Percentiles rank a stretch among this genome's conserved stretches.
These are phyloP conservation scores for Dromas ardeola DNA, from an alignment of 2,113 vertebrate genomes.

Conservation along the genomic window DNA sequence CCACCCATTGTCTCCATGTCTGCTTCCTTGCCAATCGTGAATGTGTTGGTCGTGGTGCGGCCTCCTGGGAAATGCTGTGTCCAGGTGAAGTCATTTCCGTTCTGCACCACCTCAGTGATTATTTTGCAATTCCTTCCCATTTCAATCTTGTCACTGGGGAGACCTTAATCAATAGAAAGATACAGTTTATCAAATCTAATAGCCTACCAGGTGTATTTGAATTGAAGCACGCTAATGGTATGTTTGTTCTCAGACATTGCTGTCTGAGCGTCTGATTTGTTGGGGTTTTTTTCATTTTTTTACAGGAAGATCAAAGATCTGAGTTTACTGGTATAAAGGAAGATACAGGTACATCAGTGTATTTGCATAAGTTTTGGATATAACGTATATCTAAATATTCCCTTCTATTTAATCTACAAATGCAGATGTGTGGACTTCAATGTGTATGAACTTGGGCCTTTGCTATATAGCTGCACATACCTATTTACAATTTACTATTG, in stretches of 20 bases:
- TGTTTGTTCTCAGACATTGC: not conserved
- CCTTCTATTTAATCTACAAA: not conserved
- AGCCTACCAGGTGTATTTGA: not conserved
- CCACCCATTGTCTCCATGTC: constrained; percentile 92
- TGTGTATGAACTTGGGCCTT: not conserved
- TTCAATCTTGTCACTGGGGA: constrained; percentile 79
- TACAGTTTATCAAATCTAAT: not conserved
- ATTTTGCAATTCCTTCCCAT: constrained; percentile 86
- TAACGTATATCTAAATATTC: not conserved
- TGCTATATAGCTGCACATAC: not conserved
- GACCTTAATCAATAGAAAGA: constrained; percentile 69
- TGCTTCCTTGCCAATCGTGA: constrained; percentile 83
- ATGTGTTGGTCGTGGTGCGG: constrained; percentile 83
- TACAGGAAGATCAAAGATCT: not conserved
- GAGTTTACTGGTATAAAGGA: not conserved
- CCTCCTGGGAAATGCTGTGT: constrained; percentile 82
- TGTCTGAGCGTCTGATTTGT: not conserved
- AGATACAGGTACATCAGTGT: not conserved
- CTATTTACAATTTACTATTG: not conserved
- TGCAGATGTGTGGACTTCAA: not conserved
- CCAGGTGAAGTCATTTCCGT: constrained; percentile 87
- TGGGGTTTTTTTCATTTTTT: not conserved
- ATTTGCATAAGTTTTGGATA: not conserved
- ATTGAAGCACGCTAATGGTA: not conserved
- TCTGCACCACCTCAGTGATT: constrained; percentile 86